A percentile compares a stretch with the other conserved stretches of the same genome.
Conservation (phyloP, 2,888 invertebrate species). For the Eupithecia centaureata region DNA sequence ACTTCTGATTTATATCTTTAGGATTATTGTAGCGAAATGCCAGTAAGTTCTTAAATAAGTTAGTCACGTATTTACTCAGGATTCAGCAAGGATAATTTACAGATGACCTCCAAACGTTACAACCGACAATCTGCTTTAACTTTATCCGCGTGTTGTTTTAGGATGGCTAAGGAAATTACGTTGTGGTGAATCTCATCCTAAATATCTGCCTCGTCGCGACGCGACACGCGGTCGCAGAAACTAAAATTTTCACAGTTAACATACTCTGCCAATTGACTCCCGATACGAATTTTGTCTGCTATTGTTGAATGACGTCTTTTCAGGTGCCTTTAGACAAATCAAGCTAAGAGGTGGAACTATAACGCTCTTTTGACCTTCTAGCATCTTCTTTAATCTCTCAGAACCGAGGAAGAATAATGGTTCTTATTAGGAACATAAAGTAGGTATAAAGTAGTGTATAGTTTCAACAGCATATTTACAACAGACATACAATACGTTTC, state of each 20-base stretch:
- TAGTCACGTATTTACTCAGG: slow-evolving; percentile 16
- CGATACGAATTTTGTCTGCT: neutral
- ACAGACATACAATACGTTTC: no score
- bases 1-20: neutral
- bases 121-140: slow-evolving; percentile 34
- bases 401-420: neutral
- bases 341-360: neutral
- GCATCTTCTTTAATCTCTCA: neutral
- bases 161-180: slow-evolving; percentile 44
- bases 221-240: slow-evolving; percentile 35
- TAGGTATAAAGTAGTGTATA: no score
- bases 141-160: slow-evolving; percentile 47
- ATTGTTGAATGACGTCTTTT: neutral
- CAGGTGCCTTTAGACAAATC: no score
- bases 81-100: slow-evolving; percentile 20
- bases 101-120: slow-evolving; percentile 26
- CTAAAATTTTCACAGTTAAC: neutral
- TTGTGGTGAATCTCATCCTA: slow-evolving; percentile 48
- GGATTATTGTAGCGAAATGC: neutral
- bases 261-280: neutral
- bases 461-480: no score
- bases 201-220: slow-evolving; percentile 49
- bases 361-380: neutral
- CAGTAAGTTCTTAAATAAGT: neutral
- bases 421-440: no score